Conservation (phyloP, 2,113 vertebrate genomes). For the Leptodactylus fuscus region DNA sequence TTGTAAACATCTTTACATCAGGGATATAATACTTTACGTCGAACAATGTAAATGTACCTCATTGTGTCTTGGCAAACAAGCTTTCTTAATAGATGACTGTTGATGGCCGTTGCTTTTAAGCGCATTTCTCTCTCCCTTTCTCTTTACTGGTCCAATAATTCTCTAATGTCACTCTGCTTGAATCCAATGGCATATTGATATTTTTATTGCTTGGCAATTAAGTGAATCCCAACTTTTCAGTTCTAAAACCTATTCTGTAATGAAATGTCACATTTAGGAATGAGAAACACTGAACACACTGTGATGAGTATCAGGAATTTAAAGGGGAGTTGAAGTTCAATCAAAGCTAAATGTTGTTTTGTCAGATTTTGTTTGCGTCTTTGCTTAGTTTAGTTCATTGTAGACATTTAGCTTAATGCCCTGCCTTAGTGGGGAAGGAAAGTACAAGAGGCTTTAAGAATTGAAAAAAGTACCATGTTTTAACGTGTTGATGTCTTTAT, state of each 20-base stretch:
- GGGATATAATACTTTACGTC: neutral
- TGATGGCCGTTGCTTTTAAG: slow-evolving; percentile 29
- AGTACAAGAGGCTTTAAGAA: neutral
- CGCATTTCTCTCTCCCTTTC: slow-evolving; percentile 33
- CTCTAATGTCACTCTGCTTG: slow-evolving; percentile 51
- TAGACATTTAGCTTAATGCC: neutral
- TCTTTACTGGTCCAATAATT: slow-evolving; percentile 49
- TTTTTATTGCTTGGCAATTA: slow-evolving; percentile 48
- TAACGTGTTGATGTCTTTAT: too few species aligned
- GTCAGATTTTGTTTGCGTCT: slow-evolving; percentile 9
- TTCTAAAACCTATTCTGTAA: slow-evolving; percentile 36
- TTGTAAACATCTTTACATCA: slow-evolving; percentile 13
- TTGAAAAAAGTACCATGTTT: neutral
- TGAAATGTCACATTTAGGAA: slow-evolving; percentile 41
- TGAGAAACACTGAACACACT: slow-evolving; percentile 30
- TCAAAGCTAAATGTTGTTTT: slow-evolving; percentile 12
- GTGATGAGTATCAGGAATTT: slow-evolving; percentile 23
- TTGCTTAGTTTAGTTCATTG: neutral
- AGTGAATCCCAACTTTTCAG: slow-evolving; percentile 41
- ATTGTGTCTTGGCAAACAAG: slow-evolving; percentile 23
- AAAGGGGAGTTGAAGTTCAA: slow-evolving; percentile 29
- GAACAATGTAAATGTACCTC: neutral
- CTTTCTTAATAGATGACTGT: slow-evolving; percentile 1
- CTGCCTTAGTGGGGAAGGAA: neutral
- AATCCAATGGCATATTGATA: slow-evolving; percentile 46